Evolutionary conservation across 2,797 vertebrate genomes (phyloP).

Genomic region (Gambusia yucatana): DNA sequence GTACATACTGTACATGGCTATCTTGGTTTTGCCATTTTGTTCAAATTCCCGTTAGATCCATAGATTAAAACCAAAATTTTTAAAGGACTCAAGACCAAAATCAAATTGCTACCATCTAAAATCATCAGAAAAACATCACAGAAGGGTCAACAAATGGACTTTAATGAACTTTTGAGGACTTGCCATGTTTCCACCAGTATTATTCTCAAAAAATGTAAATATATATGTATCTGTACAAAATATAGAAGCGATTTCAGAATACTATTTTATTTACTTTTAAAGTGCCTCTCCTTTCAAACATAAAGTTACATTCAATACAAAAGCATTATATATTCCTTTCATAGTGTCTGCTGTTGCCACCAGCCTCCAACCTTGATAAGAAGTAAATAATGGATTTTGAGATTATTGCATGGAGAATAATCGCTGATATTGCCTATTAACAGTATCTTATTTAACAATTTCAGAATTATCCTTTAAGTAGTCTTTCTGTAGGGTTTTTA

Average conservation of each 20-base stretch:
- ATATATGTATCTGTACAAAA: background rate
- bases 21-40: background rate
- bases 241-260: background rate
- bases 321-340: background rate
- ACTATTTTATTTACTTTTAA: background rate
- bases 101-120: background rate
- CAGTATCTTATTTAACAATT: background rate
- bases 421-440: background rate
- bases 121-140: background rate
- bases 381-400: background rate
- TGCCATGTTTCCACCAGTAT: background rate
- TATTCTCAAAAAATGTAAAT: background rate
- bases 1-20: background rate
- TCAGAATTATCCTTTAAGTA: background rate
- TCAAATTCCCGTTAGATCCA: background rate
- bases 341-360: background rate
- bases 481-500: conserved; percentile 26
- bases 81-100: background rate
- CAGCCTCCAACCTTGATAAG: background rate
- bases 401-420: background rate
- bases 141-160: background rate
- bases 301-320: background rate
- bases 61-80: too few relatives aligned
- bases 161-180: background rate
- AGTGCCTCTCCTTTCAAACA: background rate